phyloP scores from a whole-genome alignment of 2,113 vertebrate genomes.

The Lamprotornis superbus region DNA sequence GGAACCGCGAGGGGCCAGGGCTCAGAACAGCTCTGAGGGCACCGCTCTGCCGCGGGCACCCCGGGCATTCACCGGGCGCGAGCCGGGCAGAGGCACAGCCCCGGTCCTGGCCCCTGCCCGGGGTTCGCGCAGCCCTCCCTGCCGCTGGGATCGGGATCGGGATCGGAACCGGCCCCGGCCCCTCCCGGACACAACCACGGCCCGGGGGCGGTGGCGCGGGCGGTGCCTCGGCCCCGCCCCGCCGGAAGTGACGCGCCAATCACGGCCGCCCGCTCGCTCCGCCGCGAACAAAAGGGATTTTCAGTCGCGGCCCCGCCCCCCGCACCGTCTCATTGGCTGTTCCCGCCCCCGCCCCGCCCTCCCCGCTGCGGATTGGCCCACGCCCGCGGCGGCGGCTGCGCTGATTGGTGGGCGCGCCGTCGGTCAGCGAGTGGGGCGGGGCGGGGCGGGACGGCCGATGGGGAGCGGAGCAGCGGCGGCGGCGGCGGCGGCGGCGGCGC shows the following conservation, averaged over 20 bases:
- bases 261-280: neutral
- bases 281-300: constrained; percentile 58
- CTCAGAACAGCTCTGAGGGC: neutral
- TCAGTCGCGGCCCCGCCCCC: neutral
- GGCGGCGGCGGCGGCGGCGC: too few relatives aligned
- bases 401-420: too few relatives aligned
- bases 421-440: too few relatives aligned
- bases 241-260: constrained; percentile 54
- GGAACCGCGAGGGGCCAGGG: neutral
- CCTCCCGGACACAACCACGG: accelerated
- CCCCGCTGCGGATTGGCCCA: neutral
- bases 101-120: too few relatives aligned
- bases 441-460: too few relatives aligned
- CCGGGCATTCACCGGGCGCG: neutral
- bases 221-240: neutral
- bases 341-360: neutral
- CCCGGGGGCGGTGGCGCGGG: neutral
- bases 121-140: neutral
- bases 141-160: neutral
- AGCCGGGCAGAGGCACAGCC: neutral
- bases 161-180: accelerated
- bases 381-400: too few relatives aligned
- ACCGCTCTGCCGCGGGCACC: neutral
- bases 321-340: neutral
- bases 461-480: too few relatives aligned